A percentile compares a stretch with the other conserved stretches of the same genome.
Conservation (phyloP, 2,888 invertebrate species). For the Hylaea fasciaria region DNA sequence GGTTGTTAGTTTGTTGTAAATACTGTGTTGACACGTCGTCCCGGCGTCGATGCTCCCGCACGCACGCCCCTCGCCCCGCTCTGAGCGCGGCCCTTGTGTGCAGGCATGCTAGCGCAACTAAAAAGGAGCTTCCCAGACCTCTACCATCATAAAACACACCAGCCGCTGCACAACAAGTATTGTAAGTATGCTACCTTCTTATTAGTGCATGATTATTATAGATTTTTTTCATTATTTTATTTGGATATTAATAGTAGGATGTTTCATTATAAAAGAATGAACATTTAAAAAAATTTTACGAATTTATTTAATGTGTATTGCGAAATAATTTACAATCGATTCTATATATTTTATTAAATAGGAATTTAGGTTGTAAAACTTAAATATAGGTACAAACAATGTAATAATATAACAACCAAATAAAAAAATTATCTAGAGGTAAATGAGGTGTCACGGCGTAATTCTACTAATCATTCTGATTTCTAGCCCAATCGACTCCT, state of each 20-base stretch:
- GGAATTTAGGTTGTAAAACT: not conserved
- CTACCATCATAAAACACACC: slow-evolving; percentile 90
- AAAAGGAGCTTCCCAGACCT: slow-evolving; percentile 95
- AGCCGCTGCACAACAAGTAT: slow-evolving; percentile 90
- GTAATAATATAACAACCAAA: not conserved
- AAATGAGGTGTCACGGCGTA: not conserved
- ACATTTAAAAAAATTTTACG: not conserved
- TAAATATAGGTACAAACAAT: not conserved
- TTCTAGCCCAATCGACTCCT: slow-evolving; percentile 87
- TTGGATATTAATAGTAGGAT: slow-evolving; percentile 18
- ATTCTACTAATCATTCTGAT: slow-evolving; percentile 12
- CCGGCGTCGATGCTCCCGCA: slow-evolving; percentile 46
- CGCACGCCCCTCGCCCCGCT: slow-evolving; percentile 67
- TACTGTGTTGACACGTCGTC: not conserved
- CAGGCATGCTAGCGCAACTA: slow-evolving; percentile 95
- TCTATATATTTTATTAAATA: not conserved
- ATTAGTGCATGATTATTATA: slow-evolving; percentile 66
- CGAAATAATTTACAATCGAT: not conserved
- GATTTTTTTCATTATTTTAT: slow-evolving; percentile 33
- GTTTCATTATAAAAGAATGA: slow-evolving; percentile 6
- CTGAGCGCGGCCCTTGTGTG: slow-evolving; percentile 86
- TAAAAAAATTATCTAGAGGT: not conserved
- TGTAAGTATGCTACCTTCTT: slow-evolving; percentile 79
- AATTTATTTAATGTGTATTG: not conserved
- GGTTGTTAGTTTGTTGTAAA: not conserved